Evolutionary conservation across 2,888 invertebrate species (phyloP).

Genomic region (Archaeoteleia sp.): DNA sequence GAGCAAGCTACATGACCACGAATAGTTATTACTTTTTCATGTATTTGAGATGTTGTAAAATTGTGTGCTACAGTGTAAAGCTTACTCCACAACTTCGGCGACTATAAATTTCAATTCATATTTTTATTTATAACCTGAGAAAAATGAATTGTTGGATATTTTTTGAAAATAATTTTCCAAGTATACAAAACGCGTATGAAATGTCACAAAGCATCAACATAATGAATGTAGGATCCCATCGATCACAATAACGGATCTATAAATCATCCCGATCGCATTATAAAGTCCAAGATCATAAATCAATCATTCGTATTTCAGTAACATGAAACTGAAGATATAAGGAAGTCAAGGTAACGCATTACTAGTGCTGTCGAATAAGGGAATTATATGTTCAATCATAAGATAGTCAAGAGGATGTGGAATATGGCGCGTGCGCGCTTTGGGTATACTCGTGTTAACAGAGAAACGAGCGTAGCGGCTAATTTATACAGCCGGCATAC

Average conservation of each 20-base stretch:
- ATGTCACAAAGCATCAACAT: background rate
- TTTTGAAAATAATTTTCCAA: no score
- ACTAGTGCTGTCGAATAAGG: conserved; percentile 7
- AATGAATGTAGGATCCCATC: background rate
- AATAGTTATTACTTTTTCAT: no score
- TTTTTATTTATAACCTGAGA: no score
- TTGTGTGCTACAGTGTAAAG: no score
- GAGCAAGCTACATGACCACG: no score
- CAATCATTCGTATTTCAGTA: conserved; percentile 11
- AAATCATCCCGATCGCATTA: background rate
- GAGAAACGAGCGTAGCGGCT: conserved; percentile 10
- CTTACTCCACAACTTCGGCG: no score
- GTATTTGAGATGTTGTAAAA: no score
- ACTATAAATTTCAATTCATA: no score
- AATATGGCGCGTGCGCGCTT: conserved; percentile 16
- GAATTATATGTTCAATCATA: conserved; percentile 11
- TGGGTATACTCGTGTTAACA: conserved; percentile 6
- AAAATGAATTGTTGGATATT: no score
- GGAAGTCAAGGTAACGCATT: background rate
- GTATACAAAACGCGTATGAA: background rate
- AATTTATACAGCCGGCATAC: conserved; percentile 32
- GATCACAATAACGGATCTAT: conserved; percentile 1
- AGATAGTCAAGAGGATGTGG: background rate
- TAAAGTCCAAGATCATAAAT: conserved; percentile 7
- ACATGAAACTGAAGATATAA: background rate